phyloP scores from a whole-genome alignment of 2,797 vertebrate genomes.

The Muscicapa comitata region DNA sequence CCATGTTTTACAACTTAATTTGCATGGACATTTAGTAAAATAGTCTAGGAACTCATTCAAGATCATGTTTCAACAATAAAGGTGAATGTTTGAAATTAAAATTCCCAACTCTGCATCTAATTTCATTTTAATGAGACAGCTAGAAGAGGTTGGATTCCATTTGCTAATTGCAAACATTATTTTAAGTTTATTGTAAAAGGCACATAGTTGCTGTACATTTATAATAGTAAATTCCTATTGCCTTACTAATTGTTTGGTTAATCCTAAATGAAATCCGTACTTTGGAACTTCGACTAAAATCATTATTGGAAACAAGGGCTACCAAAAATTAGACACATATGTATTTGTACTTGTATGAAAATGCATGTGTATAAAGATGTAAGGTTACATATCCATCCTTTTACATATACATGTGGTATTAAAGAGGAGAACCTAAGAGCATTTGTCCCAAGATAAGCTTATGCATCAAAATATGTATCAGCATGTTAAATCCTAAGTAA shows the following conservation, averaged over 20 bases:
- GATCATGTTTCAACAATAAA: background rate
- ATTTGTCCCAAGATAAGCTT: background rate
- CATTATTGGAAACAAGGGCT: background rate
- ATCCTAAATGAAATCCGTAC: background rate
- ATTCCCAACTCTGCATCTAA: background rate
- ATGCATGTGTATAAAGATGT: background rate
- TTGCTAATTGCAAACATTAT: background rate
- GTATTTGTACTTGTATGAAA: background rate
- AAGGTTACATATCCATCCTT: background rate
- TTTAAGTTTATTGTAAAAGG: background rate
- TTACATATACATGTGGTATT: background rate
- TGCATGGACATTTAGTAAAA: background rate
- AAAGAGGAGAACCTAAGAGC: background rate
- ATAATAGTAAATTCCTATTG: background rate
- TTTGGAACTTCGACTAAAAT: background rate
- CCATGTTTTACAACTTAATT: constrained; percentile 4
- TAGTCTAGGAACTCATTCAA: background rate
- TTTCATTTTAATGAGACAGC: constrained; percentile 21
- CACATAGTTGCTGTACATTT: background rate
- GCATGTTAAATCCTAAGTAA: background rate
- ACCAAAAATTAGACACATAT: background rate
- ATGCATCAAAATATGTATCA: background rate
- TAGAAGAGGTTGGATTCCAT: background rate
- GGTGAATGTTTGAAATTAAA: constrained; percentile 34
- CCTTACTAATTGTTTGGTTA: background rate